phyloP scores from a whole-genome alignment of 1,140 invertebrate species.

The Bombus superbus region DNA sequence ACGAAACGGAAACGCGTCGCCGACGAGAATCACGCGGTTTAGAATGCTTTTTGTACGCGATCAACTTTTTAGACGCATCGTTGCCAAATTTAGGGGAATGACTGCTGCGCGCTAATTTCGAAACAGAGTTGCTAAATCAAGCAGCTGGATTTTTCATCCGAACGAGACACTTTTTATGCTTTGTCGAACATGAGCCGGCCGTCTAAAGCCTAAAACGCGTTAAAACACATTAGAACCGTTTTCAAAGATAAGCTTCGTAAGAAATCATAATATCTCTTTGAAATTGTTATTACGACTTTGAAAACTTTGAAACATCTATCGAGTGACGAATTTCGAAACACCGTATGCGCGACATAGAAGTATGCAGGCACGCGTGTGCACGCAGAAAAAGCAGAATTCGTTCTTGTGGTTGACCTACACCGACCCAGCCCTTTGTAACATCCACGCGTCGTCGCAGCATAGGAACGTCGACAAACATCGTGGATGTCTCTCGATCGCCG shows the following conservation, averaged over 20 bases:
- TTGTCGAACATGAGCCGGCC: background rate
- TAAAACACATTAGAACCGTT: background rate
- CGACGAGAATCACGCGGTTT: background rate
- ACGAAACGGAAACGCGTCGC: background rate
- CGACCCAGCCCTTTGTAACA: slow-evolving; percentile 59
- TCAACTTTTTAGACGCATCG: background rate
- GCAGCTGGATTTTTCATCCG: background rate
- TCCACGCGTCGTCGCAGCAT: slow-evolving; percentile 54
- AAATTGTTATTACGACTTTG: too few relatives aligned
- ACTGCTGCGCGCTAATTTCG: background rate
- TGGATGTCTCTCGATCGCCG: slow-evolving; percentile 39
- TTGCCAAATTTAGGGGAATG: background rate
- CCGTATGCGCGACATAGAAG: too few relatives aligned
- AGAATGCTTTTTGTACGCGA: background rate
- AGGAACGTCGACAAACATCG: slow-evolving; percentile 56
- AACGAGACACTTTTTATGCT: background rate
- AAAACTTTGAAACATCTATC: too few relatives aligned
- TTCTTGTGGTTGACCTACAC: slow-evolving; percentile 60
- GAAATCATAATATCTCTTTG: background rate
- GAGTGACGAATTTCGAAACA: background rate
- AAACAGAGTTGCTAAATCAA: background rate
- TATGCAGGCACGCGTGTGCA: background rate
- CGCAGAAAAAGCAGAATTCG: slow-evolving; percentile 53
- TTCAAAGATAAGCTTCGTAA: background rate
- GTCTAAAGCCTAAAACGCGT: background rate